Conservation (phyloP, 2,888 invertebrate species). For the Andrena flavipes region DNA sequence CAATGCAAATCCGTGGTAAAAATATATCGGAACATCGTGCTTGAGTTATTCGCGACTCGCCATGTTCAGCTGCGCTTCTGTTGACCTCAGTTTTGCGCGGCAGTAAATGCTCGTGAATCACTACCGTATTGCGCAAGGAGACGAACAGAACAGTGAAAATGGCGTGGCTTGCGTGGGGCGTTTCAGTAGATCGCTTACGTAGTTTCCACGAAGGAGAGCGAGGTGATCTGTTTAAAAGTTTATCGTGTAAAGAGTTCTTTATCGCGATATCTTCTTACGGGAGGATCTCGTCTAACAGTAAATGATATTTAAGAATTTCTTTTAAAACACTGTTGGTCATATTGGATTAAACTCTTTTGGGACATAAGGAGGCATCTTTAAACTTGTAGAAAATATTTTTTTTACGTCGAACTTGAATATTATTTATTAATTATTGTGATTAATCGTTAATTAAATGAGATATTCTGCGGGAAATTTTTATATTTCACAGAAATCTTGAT, state of each 20-base stretch:
- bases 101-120: conserved; percentile 69
- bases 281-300: too few species aligned
- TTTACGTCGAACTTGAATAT: too few species aligned
- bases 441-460: too few species aligned
- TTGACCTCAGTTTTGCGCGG: conserved; percentile 41
- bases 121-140: conserved; percentile 56
- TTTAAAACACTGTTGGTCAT: too few species aligned
- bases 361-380: too few species aligned
- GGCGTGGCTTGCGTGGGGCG: conserved; percentile 7
- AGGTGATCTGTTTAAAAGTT: background rate
- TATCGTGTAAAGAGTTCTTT: background rate
- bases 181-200: background rate
- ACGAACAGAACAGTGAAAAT: conserved; percentile 41
- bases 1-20: conserved; percentile 46
- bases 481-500: too few species aligned
- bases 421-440: too few species aligned
- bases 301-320: too few species aligned
- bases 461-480: too few species aligned
- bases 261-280: too few species aligned
- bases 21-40: conserved; percentile 22
- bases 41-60: conserved; percentile 34
- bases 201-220: background rate
- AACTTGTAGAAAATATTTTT: too few species aligned
- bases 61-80: conserved; percentile 32
- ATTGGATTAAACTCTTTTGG: too few species aligned